Conservation (phyloP, 2,113 vertebrate genomes). For the Cynocephalus volans region DNA sequence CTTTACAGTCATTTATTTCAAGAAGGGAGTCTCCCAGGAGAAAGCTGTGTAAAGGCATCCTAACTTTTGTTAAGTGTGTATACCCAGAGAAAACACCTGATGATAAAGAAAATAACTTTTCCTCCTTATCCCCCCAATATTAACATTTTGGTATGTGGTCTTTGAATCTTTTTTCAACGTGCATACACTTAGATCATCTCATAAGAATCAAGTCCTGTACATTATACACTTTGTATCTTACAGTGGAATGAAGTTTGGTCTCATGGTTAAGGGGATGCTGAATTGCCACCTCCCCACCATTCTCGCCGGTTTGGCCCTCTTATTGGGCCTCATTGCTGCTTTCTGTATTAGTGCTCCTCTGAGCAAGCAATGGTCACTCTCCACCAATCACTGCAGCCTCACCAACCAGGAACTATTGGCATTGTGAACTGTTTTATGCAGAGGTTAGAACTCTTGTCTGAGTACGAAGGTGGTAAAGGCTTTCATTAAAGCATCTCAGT, state of each 20-base stretch:
- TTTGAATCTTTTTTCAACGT: not conserved
- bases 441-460: slow-evolving; percentile 4
- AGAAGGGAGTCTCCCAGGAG: not conserved
- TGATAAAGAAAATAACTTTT: not conserved
- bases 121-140: rapidly evolving
- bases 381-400: no score
- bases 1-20: not conserved
- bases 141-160: no score
- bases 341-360: not conserved
- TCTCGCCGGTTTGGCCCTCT: not conserved
- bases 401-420: no score
- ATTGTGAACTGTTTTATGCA: not conserved
- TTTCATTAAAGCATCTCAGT: not conserved
- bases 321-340: not conserved
- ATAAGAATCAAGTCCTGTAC: not conserved
- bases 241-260: not conserved
- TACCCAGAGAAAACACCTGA: not conserved
- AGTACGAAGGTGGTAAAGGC: not conserved
- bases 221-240: not conserved
- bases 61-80: not conserved
- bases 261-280: not conserved
- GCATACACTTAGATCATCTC: not conserved
- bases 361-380: not conserved
- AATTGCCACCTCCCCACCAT: not conserved
- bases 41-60: not conserved